Evolutionary conservation across 2,888 invertebrate genomes (phyloP).

Genomic region (Brachyptera putata): DNA sequence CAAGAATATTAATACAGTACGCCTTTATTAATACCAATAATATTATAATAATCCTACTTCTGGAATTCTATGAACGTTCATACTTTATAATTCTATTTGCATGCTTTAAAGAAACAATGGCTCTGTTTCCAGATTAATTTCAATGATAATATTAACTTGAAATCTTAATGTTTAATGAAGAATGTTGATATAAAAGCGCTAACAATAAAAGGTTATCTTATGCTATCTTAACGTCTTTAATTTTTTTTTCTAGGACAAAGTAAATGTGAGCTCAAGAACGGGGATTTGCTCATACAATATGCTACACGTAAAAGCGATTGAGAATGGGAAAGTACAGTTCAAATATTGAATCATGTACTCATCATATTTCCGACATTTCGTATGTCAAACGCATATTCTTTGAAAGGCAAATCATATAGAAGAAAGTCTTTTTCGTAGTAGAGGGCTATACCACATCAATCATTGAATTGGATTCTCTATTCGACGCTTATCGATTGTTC

Average conservation of each 20-base stretch:
- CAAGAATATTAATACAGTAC: slow-evolving; percentile 11
- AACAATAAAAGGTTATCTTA: slow-evolving; percentile 3
- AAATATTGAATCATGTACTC: no score
- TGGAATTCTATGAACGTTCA: no score
- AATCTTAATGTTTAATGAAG: neutral
- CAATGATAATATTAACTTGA: slow-evolving; percentile 2
- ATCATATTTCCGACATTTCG: no score
- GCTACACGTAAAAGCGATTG: neutral
- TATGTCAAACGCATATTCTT: no score
- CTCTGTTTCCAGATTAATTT: neutral
- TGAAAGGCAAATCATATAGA: neutral
- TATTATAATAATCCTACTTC: slow-evolving; percentile 5
- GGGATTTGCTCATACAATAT: no score
- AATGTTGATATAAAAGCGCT: no score
- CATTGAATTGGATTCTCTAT: neutral
- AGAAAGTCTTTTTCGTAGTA: neutral
- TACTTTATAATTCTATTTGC: no score
- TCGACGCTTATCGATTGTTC: neutral
- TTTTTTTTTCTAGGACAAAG: neutral
- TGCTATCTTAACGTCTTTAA: neutral
- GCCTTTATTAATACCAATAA: no score
- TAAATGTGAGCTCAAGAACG: no score
- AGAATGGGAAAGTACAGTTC: neutral
- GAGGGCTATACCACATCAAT: neutral
- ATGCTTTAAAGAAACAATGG: no score